Conservation (phyloP, 2,888 invertebrate species). For the Elegia similella region DNA sequence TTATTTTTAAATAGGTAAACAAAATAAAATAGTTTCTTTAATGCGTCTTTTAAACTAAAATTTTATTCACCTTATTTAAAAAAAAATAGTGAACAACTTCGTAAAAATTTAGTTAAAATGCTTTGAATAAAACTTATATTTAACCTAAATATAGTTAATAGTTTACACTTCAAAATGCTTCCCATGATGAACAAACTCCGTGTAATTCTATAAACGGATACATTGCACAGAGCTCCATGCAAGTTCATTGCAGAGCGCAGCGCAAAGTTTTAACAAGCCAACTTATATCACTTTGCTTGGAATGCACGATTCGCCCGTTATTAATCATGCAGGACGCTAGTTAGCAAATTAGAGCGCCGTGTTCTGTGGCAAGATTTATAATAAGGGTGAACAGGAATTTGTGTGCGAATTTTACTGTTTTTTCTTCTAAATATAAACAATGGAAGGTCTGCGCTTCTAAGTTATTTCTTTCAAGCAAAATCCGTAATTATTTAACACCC, state of each 20-base stretch:
- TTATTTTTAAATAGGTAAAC: too few relatives aligned
- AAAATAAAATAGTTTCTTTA: too few relatives aligned
- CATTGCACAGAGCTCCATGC: conserved; percentile 55
- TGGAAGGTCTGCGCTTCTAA: too few relatives aligned
- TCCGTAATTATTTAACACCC: too few relatives aligned
- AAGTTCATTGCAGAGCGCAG: conserved; percentile 65
- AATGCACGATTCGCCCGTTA: conserved; percentile 76
- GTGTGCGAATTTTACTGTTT: conserved; percentile 23
- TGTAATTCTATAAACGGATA: conserved; percentile 59
- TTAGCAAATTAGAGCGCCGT: conserved; percentile 69
- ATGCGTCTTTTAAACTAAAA: too few relatives aligned
- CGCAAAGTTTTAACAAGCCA: conserved; percentile 80
- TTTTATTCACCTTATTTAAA: too few relatives aligned
- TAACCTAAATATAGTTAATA: conserved; percentile 1
- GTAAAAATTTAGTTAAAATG: too few relatives aligned
- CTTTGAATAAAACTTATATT: too few relatives aligned
- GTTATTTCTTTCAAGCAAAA: too few relatives aligned
- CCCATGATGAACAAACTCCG: conserved; percentile 46
- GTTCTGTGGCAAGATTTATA: conserved; percentile 51
- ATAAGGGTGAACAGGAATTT: conserved; percentile 30
- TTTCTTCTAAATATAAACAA: too few relatives aligned
- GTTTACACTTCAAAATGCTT: conserved; percentile 40
- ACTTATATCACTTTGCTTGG: conserved; percentile 79
- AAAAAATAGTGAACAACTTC: too few relatives aligned
- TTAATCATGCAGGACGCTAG: conserved; percentile 79